Evolutionary conservation across 1,140 invertebrate genomes (phyloP).

Genomic region (Platyscapa corneri): DNA sequence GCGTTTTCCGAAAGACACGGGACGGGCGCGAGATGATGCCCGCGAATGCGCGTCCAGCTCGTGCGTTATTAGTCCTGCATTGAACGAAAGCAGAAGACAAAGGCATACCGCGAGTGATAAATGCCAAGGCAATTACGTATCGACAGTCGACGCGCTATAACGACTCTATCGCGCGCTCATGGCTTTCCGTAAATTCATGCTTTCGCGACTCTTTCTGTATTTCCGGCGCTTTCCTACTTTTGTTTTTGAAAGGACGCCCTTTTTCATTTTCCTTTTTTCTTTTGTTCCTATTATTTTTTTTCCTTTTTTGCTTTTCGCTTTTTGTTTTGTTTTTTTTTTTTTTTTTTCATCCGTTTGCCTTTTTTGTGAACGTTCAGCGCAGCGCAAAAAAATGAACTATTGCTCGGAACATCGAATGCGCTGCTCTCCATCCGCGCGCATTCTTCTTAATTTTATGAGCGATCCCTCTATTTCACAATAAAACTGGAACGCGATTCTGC

Average conservation of each 20-base stretch:
- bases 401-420: conserved; percentile 12
- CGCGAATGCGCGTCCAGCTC: not conserved
- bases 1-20: conserved; percentile 28
- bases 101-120: conserved; percentile 52
- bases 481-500: not conserved
- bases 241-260: not conserved
- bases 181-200: not conserved
- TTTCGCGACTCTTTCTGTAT: conserved; percentile 14
- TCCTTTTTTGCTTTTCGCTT: no score
- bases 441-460: conserved; percentile 37
- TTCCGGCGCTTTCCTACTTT: not conserved
- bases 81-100: conserved; percentile 32
- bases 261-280: conserved; percentile 26
- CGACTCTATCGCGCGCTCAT: not conserved
- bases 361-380: not conserved
- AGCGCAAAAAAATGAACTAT: conserved; percentile 22
- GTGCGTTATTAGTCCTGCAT: conserved; percentile 3
- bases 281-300: not conserved
- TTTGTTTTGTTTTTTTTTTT: not conserved
- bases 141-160: conserved; percentile 47
- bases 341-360: not conserved
- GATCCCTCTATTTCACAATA: conserved; percentile 22
- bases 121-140: conserved; percentile 60
- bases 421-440: no score
- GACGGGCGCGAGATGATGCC: conserved; percentile 27